Percentiles rank a stretch among this genome's conserved stretches.
Evolutionary conservation across 2,888 invertebrate genomes (phyloP).

Genomic region (Hedya salicella): DNA sequence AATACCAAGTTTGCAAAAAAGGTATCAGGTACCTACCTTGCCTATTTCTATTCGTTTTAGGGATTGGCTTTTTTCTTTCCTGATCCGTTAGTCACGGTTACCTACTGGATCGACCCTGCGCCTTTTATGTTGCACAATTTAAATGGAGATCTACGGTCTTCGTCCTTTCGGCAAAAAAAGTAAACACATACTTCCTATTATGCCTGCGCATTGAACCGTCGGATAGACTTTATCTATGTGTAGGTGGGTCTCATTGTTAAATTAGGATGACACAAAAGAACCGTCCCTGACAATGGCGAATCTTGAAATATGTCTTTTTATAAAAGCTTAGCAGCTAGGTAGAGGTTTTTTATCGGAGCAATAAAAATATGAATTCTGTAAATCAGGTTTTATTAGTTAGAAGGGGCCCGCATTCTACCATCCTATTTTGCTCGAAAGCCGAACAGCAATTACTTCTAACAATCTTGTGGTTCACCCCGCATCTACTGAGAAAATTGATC

Average conservation of each 20-base stretch:
- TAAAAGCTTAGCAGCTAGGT: conserved; percentile 62
- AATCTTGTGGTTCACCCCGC: conserved; percentile 79
- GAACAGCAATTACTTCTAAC: conserved; percentile 78
- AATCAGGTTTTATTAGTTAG: conserved; percentile 56
- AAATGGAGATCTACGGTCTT: conserved; percentile 70
- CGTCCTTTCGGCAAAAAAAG: conserved; percentile 74
- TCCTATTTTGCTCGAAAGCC: conserved; percentile 68
- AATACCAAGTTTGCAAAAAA: conserved; percentile 48
- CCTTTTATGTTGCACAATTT: conserved; percentile 78
- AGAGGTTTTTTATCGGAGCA: conserved; percentile 60
- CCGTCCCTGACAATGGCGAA: conserved; percentile 70
- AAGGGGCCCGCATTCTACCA: conserved; percentile 71
- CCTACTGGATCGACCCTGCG: conserved; percentile 68
- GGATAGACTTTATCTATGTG: conserved; percentile 73
- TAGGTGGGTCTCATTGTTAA: conserved; percentile 65
- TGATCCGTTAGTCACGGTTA: conserved; percentile 74
- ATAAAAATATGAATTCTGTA: conserved; percentile 54
- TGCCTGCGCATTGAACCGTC: conserved; percentile 78
- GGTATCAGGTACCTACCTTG: conserved; percentile 53
- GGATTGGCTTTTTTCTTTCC: conserved; percentile 50
- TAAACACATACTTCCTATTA: conserved; percentile 72
- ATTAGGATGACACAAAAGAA: conserved; percentile 73
- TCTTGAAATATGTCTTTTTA: conserved; percentile 72
- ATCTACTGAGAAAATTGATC: conserved; percentile 74
- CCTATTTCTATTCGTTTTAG: conserved; percentile 40